Evolutionary conservation across 2,888 invertebrate species (phyloP).

Genomic region (Onchidella celtica): DNA sequence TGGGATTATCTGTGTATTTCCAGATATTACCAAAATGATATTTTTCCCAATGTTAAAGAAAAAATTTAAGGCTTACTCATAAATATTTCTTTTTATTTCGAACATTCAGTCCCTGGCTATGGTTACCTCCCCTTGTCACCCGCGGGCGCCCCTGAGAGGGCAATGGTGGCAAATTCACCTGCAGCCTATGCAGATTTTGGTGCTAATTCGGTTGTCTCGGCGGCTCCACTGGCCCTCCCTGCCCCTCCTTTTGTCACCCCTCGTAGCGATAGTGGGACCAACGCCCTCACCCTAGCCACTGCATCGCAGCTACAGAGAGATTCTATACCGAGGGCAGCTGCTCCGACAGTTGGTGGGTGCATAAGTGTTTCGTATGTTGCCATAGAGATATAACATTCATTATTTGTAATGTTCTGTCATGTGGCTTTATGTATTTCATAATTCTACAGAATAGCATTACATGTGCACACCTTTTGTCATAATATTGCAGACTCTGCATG

Average conservation of each 20-base stretch:
- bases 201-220: slow-evolving; percentile 35
- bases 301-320: slow-evolving; percentile 43
- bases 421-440: too few species aligned
- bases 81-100: slow-evolving; percentile 21
- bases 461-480: too few species aligned
- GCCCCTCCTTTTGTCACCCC: slow-evolving; percentile 41
- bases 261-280: slow-evolving; percentile 39
- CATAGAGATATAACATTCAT: too few species aligned
- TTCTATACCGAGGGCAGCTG: slow-evolving; percentile 30
- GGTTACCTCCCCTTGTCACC: slow-evolving; percentile 50
- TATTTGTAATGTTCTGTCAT: too few species aligned
- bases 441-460: too few species aligned
- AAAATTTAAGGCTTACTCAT: too few species aligned
- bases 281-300: slow-evolving; percentile 45
- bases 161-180: slow-evolving; percentile 22
- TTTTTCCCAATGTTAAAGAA: not conserved
- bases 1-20: not conserved
- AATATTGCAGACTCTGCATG: too few species aligned
- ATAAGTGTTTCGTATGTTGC: not conserved
- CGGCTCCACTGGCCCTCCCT: slow-evolving; percentile 43
- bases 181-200: slow-evolving; percentile 51
- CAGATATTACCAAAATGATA: not conserved
- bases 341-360: slow-evolving; percentile 45
- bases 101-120: slow-evolving; percentile 50
- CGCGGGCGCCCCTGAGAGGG: slow-evolving; percentile 42